phyloP scores from a whole-genome alignment of 1,140 invertebrate species.

The Microplitis mediator region DNA sequence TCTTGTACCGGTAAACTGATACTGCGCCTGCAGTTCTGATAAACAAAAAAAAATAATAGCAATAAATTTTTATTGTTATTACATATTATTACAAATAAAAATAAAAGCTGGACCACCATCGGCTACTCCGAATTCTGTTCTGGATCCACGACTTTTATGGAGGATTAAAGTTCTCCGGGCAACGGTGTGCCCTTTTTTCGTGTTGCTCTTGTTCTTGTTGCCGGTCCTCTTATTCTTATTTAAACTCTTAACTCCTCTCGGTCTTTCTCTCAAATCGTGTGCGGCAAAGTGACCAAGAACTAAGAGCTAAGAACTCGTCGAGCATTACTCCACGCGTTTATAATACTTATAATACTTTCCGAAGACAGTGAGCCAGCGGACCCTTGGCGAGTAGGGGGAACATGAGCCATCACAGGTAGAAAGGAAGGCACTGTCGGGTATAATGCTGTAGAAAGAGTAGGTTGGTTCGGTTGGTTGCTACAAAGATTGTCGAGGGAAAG shows the following conservation, averaged over 20 bases:
- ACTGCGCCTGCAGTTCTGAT: neutral
- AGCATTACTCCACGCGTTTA: no score
- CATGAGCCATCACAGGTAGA: no score
- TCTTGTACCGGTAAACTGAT: neutral
- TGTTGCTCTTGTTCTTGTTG: neutral
- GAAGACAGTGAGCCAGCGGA: no score
- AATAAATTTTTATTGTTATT: neutral
- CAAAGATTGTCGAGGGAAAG: neutral
- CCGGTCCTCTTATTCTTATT: neutral
- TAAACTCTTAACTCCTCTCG: neutral
- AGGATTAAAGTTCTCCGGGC: neutral
- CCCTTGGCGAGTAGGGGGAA: no score
- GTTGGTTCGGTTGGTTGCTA: neutral
- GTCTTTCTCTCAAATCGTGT: no score
- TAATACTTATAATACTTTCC: no score
- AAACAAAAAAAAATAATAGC: neutral
- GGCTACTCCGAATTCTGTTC: neutral
- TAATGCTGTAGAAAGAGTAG: neutral
- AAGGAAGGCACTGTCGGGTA: no score
- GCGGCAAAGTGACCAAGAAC: no score
- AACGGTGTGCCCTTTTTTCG: neutral
- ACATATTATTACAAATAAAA: neutral
- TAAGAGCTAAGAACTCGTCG: no score
- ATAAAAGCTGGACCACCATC: neutral
- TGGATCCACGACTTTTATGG: conserved; percentile 3